A percentile compares a stretch with the other conserved stretches of the same genome.
These are phyloP conservation scores for Adoxophyes honmai DNA, from an alignment of 1,140 invertebrate genomes.

Conservation along the genomic window DNA sequence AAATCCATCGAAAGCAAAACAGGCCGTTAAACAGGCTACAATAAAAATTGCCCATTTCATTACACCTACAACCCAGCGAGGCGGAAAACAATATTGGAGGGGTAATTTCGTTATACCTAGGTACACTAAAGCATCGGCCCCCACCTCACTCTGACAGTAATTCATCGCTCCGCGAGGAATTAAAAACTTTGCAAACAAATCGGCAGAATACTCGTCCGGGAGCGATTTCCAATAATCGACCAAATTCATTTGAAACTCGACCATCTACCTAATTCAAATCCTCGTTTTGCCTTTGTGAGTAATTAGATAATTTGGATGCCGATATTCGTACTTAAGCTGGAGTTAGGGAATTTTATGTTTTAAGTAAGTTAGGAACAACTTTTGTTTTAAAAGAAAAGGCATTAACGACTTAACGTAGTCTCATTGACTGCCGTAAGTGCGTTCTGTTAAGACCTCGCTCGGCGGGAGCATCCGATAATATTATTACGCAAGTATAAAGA, in stretches of 20 bases:
- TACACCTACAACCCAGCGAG: too few relatives aligned
- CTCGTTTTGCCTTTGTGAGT: constrained; percentile 18
- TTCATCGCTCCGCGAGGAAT: constrained; percentile 19
- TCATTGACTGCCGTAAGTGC: not conserved
- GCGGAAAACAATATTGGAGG: too few relatives aligned
- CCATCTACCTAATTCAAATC: constrained; percentile 15
- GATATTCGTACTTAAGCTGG: not conserved
- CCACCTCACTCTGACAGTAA: not conserved
- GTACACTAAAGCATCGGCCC: too few relatives aligned
- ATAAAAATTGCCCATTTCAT: too few relatives aligned
- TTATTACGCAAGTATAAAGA: too few relatives aligned
- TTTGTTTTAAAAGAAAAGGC: constrained; percentile 11
- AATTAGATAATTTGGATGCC: constrained; percentile 3
- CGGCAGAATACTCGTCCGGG: constrained; percentile 11
- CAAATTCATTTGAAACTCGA: constrained; percentile 25
- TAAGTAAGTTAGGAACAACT: not conserved
- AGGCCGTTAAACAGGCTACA: too few relatives aligned
- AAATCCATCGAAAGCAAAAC: too few relatives aligned
- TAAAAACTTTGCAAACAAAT: constrained; percentile 32
- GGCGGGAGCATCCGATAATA: too few relatives aligned
- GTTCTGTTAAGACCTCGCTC: too few relatives aligned
- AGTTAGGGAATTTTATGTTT: not conserved
- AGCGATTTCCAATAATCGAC: constrained; percentile 25
- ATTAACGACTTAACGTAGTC: not conserved
- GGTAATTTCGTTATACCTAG: too few relatives aligned